Evolutionary conservation across 37 sponge, comb jelly and placozoan species (phyloP).

Genomic region (Bolinopsis microptera): DNA sequence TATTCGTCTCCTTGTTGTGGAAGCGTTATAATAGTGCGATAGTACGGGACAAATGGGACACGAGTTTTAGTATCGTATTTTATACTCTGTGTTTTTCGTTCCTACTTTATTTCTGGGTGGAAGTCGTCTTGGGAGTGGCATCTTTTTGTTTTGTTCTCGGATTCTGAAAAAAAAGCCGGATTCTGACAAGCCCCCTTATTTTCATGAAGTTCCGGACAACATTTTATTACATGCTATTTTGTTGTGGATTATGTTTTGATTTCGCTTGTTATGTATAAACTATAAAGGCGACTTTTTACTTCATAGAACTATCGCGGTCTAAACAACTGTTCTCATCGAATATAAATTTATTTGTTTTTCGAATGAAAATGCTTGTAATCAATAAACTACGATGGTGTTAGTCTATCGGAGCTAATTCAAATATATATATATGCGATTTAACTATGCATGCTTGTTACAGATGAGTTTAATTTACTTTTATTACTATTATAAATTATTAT

Average conservation of each 20-base stretch:
- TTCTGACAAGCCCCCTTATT: neutral
- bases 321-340: too few species aligned
- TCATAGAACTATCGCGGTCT: neutral
- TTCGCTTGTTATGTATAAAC: neutral
- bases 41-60: neutral
- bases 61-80: neutral
- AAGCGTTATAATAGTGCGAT: neutral
- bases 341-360: too few species aligned
- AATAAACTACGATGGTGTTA: too few species aligned
- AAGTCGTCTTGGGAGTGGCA: neutral
- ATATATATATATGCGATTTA: too few species aligned
- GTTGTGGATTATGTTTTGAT: neutral
- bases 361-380: too few species aligned
- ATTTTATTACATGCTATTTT: neutral
- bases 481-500: too few species aligned
- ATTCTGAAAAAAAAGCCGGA: too few species aligned
- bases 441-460: too few species aligned
- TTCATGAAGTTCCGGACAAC: neutral
- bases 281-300: neutral
- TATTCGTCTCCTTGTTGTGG: neutral
- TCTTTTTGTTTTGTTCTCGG: neutral
- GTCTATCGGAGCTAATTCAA: too few species aligned
- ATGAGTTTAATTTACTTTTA: too few species aligned
- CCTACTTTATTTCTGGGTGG: neutral
- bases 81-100: neutral